Base-by-base conservation (phyloP, 2,888 invertebrate species). In the Dysmachus trigonus region DNA sequence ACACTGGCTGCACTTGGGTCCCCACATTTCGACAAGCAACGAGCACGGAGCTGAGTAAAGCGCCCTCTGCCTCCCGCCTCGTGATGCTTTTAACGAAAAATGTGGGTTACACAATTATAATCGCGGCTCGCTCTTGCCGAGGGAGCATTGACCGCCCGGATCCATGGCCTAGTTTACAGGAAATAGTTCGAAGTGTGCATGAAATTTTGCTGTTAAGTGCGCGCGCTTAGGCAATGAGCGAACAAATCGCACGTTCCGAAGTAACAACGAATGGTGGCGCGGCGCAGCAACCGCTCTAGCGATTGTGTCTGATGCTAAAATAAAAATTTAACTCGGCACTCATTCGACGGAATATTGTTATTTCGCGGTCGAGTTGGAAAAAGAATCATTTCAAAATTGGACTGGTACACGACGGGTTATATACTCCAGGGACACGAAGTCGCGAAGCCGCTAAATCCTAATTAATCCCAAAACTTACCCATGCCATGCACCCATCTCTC, bases 131-230 rank as follows among this genome's bases (percentile, higher is more conserved):
- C 18, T 81, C 18, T 79, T 79, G 79, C 18, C 83, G 87, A 81
- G 87, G 86, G 92, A 91, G 91, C 91, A 91, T 91, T 90, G 92
- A 91, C 91, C 91, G 91, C 87, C 89, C 89, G 89, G 89, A 91
- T 91, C 91, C 91, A 90, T 92, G 91, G 91, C 92, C 91, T 91
- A 92, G 89, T 91, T 79, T 90, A 88, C 87, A 88, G 88, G 88
- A 88, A 88, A 89, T 89, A 88, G 83, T 72, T 84, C 30, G 79
- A 79, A 79, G 79, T 47, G 79, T 79, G 31, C 51, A 79, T 79
- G 51, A 79, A 79, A 79, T 79, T 47, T 79, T 79, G 79, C 79
- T 79, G 18, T 79, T 79, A 79, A 79, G 62, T 62, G 62, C 62
- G 31, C 33, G 79, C 27, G 79, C 79, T 79, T 79, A 47, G 47